Evolutionary conservation across 2,113 vertebrate species (phyloP).

Genomic region (Rhinichthys klamathensis): DNA sequence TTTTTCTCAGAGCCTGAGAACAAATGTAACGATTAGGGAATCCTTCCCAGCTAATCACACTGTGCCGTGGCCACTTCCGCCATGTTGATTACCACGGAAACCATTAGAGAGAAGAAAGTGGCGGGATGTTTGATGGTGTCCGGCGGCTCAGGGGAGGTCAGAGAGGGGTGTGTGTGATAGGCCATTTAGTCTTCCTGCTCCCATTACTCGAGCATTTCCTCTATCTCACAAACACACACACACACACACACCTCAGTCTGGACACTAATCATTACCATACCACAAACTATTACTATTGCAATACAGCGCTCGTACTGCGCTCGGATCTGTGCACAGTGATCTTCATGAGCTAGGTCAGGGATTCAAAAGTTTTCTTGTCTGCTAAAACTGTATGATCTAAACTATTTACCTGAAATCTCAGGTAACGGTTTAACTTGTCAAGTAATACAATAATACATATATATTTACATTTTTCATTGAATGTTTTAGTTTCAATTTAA

Average conservation of each 20-base stretch:
- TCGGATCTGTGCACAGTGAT: not conserved
- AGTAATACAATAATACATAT: too few species aligned
- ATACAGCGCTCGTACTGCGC: not conserved
- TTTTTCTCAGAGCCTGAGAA: conserved; percentile 78
- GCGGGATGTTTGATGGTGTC: conserved; percentile 85
- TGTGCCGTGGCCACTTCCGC: conserved; percentile 82
- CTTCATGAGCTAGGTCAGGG: not conserved
- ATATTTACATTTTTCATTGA: too few species aligned
- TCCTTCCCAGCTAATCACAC: conserved; percentile 80
- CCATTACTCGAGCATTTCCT: conserved; percentile 82
- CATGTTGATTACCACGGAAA: conserved; percentile 89
- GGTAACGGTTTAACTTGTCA: too few species aligned
- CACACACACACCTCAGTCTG: conserved; percentile 61
- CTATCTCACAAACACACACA: conserved; percentile 73
- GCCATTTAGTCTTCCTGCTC: conserved; percentile 83
- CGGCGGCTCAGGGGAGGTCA: conserved; percentile 84
- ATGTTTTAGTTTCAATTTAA: too few species aligned
- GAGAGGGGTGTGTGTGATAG: conserved; percentile 82
- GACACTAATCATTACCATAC: conserved; percentile 84
- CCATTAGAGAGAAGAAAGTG: conserved; percentile 88
- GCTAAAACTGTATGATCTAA: not conserved
- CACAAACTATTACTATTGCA: conserved; percentile 45
- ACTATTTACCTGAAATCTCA: too few species aligned
- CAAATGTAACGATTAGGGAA: conserved; percentile 78
- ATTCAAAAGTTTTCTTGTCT: not conserved